Evolutionary conservation across 2,797 vertebrate genomes (phyloP).

Genomic region (Hydrolagus colliei): DNA sequence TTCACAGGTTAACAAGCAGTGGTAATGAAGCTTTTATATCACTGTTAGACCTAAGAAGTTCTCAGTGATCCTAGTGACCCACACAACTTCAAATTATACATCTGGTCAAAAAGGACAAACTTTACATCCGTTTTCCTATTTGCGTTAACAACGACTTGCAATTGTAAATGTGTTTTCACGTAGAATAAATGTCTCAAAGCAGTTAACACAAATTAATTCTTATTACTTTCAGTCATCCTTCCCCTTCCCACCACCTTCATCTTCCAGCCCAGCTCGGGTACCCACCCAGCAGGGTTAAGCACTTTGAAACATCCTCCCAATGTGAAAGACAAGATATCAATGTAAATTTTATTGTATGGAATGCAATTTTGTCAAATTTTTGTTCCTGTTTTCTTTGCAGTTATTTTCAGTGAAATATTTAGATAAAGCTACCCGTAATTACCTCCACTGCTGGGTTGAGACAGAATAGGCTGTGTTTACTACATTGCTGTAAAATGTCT

Average conservation of each 20-base stretch:
- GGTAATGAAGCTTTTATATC: neutral
- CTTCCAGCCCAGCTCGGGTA: too few species aligned
- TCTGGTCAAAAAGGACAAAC: neutral
- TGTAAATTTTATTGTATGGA: neutral
- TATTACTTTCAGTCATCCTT: too few species aligned
- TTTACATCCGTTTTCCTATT: neutral
- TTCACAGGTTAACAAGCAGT: neutral
- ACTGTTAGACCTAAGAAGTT: neutral
- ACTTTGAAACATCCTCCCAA: too few species aligned
- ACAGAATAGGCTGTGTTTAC: conserved; percentile 3
- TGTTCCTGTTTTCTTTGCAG: neutral
- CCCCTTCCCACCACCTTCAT: too few species aligned
- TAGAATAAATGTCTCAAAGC: too few species aligned
- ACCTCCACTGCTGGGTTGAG: neutral
- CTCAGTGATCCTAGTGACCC: neutral
- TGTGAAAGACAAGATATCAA: too few species aligned
- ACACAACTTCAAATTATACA: neutral
- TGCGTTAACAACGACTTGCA: neutral
- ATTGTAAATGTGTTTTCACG: neutral
- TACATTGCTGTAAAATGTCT: conserved; percentile 10
- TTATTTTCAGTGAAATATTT: conserved; percentile 20
- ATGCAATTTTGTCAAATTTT: neutral
- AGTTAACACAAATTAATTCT: too few species aligned
- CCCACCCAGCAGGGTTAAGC: too few species aligned
- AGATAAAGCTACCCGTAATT: neutral